phyloP scores from a whole-genome alignment of 2,797 vertebrate genomes.

The Esox lucius region DNA sequence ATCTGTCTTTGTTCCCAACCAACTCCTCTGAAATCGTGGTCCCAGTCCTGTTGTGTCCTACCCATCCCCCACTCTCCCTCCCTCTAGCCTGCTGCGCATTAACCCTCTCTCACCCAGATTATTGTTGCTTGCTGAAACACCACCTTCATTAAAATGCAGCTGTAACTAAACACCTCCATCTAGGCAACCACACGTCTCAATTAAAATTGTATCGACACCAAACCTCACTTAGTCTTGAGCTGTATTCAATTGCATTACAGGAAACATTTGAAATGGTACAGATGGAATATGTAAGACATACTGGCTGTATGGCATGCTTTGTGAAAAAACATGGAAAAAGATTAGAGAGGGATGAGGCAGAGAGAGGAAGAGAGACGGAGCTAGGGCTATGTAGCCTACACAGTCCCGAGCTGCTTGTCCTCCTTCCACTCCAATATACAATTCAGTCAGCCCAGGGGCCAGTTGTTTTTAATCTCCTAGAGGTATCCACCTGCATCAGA shows the following conservation, averaged over 20 bases:
- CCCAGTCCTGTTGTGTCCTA: slow-evolving; percentile 33
- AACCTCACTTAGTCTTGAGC: not conserved
- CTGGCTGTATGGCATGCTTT: not conserved
- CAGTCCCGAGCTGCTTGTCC: slow-evolving; percentile 18
- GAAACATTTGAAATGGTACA: not conserved
- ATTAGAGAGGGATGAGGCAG: not conserved
- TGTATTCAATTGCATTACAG: not conserved
- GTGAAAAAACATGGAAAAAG: not conserved
- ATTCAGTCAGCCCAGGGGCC: not conserved
- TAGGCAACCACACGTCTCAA: not conserved
- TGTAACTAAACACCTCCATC: slow-evolving; percentile 19
- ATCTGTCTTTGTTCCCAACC: slow-evolving; percentile 36
- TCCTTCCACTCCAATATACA: slow-evolving; percentile 30
- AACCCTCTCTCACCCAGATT: slow-evolving; percentile 62
- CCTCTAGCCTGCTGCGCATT: slow-evolving; percentile 50
- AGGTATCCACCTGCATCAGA: not conserved
- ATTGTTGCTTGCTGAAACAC: slow-evolving; percentile 54
- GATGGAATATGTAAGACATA: not conserved
- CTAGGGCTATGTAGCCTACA: slow-evolving; percentile 15
- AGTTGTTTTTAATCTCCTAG: no score
- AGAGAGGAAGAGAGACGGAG: not conserved
- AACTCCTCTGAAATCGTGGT: slow-evolving; percentile 19
- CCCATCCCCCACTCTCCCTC: slow-evolving; percentile 62
- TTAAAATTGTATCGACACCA: not conserved
- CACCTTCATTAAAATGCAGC: slow-evolving; percentile 24